phyloP scores from a whole-genome alignment of 2,113 vertebrate genomes.

The Spea bombifrons region DNA sequence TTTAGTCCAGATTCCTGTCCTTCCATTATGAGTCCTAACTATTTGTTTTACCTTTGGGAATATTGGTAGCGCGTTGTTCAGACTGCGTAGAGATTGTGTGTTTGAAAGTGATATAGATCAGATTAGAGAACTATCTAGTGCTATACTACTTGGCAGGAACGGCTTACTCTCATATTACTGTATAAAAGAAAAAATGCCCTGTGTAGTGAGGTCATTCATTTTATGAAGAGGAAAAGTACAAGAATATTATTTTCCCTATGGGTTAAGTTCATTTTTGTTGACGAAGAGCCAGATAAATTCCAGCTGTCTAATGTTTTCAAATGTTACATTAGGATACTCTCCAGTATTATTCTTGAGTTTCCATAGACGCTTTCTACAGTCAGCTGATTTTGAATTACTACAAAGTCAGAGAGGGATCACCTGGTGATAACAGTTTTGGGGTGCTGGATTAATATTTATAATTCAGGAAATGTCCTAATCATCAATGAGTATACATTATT shows the following conservation, averaged over 20 bases:
- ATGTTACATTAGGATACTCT: slow-evolving; percentile 53
- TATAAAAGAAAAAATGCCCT: slow-evolving; percentile 45
- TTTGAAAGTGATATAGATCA: slow-evolving; percentile 20
- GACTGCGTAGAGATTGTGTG: background rate
- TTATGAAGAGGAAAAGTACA: slow-evolving; percentile 50
- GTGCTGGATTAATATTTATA: background rate
- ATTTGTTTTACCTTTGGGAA: slow-evolving; percentile 12
- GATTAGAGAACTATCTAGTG: slow-evolving; percentile 30
- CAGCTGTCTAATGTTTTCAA: slow-evolving; percentile 52
- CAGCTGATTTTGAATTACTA: slow-evolving; percentile 37
- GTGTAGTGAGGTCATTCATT: slow-evolving; percentile 53
- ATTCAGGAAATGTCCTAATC: too few relatives aligned
- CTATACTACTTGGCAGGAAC: slow-evolving; percentile 33
- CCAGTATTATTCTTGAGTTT: slow-evolving; percentile 44
- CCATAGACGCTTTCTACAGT: slow-evolving; percentile 33
- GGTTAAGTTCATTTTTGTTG: slow-evolving; percentile 55
- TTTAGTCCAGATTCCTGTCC: background rate
- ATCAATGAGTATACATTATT: too few relatives aligned
- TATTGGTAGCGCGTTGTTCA: slow-evolving; percentile 9
- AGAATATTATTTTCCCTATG: slow-evolving; percentile 50
- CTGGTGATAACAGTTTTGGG: background rate
- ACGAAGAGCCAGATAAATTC: slow-evolving; percentile 47
- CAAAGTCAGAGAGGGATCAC: background rate
- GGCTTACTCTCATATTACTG: slow-evolving; percentile 25
- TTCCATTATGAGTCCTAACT: background rate